Conservation (phyloP, 2,888 invertebrate species). For the Drosophila kambysellisi region DNA sequence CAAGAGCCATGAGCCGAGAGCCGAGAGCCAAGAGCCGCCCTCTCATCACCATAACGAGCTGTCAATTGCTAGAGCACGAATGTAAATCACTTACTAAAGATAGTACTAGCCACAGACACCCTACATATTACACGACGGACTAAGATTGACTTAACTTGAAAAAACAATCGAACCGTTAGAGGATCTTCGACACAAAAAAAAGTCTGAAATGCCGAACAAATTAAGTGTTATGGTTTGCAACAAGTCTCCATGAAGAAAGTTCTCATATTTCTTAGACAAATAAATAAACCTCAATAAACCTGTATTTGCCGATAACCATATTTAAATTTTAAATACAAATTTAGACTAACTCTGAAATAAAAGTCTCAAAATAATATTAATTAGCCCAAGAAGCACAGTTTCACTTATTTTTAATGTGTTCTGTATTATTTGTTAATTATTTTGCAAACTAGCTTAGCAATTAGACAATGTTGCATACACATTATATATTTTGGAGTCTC, state of each 20-base stretch:
- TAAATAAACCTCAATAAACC: not conserved
- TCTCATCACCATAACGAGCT: constrained; percentile 59
- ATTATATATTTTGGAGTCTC: no score
- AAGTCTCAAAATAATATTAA: no score
- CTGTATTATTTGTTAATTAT: no score
- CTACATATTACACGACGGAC: constrained; percentile 6
- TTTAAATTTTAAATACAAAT: not conserved
- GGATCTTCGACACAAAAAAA: not conserved
- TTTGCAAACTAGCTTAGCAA: no score
- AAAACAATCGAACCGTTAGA: constrained; percentile 7
- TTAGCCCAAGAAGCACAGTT: no score
- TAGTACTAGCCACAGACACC: constrained; percentile 11
- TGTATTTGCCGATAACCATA: not conserved
- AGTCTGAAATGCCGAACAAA: not conserved
- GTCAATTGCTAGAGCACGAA: constrained; percentile 59
- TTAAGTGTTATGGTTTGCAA: not conserved
- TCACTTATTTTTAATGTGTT: no score
- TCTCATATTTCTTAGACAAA: not conserved
- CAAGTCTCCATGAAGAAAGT: not conserved
- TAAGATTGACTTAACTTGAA: constrained; percentile 1
- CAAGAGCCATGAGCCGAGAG: constrained; percentile 18
- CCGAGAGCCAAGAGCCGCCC: constrained; percentile 39
- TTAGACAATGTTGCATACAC: no score
- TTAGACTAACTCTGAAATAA: not conserved
- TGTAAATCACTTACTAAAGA: constrained; percentile 59